phyloP scores from a whole-genome alignment of 2,797 vertebrate genomes.

The Perodicticus potto region DNA sequence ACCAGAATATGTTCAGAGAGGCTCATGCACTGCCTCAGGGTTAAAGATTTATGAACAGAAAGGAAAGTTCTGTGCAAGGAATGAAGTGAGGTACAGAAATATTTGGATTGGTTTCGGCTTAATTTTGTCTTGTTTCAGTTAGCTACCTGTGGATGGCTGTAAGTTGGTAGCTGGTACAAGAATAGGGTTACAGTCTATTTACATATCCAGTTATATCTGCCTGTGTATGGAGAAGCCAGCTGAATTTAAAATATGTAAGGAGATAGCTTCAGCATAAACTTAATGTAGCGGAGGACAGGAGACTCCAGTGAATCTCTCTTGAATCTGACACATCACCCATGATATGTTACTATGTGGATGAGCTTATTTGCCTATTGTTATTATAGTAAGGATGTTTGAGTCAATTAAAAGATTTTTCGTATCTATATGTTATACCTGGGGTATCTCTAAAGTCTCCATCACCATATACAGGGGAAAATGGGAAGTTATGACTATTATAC shows the following conservation, averaged over 20 bases:
- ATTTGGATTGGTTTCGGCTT: background rate
- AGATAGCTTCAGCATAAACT: background rate
- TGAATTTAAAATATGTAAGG: background rate
- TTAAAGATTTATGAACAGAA: background rate
- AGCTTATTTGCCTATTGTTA: background rate
- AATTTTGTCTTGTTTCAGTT: background rate
- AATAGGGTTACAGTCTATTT: background rate
- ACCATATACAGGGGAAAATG: no score
- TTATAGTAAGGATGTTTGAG: background rate
- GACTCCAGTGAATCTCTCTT: background rate
- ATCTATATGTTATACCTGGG: background rate
- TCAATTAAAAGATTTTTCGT: background rate
- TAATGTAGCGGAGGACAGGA: background rate
- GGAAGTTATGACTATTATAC: no score
- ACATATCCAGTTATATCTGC: background rate
- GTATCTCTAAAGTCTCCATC: no score
- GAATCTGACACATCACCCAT: no score
- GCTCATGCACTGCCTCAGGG: background rate
- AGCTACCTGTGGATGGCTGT: background rate
- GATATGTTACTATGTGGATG: background rate
- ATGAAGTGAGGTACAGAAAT: background rate
- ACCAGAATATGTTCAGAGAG: background rate
- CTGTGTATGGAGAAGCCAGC: background rate
- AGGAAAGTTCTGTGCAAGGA: background rate
- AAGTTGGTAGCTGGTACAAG: background rate